Percentiles rank a stretch among this genome's conserved stretches.
Conservation (phyloP, 2,797 vertebrate genomes). For the Yasuhikotakia modesta region DNA sequence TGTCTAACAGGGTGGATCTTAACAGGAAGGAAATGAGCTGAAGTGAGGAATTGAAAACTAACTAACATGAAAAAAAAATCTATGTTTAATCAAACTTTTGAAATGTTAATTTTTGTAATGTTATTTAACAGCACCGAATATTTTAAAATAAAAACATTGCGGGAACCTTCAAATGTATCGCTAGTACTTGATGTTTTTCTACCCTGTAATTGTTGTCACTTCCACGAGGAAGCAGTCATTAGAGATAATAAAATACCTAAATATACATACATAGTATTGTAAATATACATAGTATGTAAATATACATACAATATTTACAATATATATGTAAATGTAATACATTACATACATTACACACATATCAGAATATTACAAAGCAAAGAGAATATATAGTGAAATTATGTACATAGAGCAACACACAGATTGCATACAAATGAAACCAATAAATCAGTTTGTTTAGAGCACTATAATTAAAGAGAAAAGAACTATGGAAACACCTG, state of each 20-base stretch:
- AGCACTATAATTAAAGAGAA: not conserved
- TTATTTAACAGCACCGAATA: not conserved
- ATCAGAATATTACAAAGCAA: not conserved
- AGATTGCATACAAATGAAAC: not conserved
- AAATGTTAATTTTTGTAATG: no score
- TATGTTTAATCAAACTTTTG: not conserved
- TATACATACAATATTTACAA: no score
- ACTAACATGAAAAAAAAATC: not conserved
- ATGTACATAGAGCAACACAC: not conserved
- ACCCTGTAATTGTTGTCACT: no score
- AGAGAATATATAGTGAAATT: not conserved
- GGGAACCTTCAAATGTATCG: no score
- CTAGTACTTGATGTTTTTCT: no score
- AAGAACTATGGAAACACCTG: not conserved
- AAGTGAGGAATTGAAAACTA: not conserved
- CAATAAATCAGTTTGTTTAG: not conserved
- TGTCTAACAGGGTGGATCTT: slow-evolving; percentile 2
- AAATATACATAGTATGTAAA: no score
- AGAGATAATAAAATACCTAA: no score
- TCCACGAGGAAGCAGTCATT: no score
- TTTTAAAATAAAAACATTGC: no score
- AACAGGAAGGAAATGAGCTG: not conserved
- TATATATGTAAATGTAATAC: no score
- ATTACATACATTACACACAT: no score
- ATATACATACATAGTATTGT: no score